Evolutionary conservation across 2,888 invertebrate genomes (phyloP), one percentile per base, ranked within the genome.

Genomic region (Tupiocoris notatus): DNA sequence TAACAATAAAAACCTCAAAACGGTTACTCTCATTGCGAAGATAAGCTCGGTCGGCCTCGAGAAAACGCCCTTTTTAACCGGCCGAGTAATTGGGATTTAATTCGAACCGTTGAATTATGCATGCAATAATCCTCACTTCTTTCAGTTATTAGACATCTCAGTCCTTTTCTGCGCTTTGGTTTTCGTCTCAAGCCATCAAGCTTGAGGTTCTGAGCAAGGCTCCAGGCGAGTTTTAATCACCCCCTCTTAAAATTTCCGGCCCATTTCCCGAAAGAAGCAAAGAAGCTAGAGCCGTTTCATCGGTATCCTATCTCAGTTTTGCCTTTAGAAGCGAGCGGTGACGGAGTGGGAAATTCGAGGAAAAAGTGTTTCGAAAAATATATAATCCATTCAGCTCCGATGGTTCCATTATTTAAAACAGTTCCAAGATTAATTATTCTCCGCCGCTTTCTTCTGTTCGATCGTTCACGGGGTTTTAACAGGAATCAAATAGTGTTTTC

Each of bases 61-160:
- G 12, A 39, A 39, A 39, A 7, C 6, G n/a, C 18, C 18, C 25
- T 39, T 9, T 20, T 18, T 1, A 23, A 21, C 61, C 21, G 20
- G 54, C 16, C n/a, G 57, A 20, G 75, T 75, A 75, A 75, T 75
- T 75, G 59, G 65, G 25, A 75, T 75, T 75, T 75, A 66, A 75
- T 66, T 75, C 66, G 39, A 22, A 20, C 75, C 61, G 75, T 66
- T 75, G 75, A 75, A 75, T 75, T 66, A 75, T 75, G 75, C 75
- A 75, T 75, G 75, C 66, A 75, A 75, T 75, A 75, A 75, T 66
- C 75, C 66, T 66, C 66, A 66, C 59, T 75, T 75, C 65, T 73
- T 73, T 73, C 73, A 57, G 73, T 73, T 73, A 73, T 73, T 73
- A 73, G 73, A 73, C 62, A 73, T 73, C 73, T 73, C 39, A 39